These are phyloP conservation scores for Lipophrys pholis DNA, from an alignment of 2,113 vertebrate genomes.

Conservation along the genomic window DNA sequence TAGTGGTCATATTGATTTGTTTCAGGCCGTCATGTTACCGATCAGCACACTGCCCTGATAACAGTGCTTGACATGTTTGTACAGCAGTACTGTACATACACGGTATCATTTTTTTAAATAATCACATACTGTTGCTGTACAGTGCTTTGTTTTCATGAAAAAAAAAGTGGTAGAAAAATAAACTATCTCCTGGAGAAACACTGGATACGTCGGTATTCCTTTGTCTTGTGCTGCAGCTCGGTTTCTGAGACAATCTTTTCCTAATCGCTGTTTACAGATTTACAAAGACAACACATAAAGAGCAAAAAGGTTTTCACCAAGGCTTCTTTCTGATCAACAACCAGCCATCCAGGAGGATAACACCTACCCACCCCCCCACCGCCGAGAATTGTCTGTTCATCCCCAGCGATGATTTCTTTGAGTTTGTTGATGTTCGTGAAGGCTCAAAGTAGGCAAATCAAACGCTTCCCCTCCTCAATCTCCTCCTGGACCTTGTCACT, in stretches of 20 bases:
- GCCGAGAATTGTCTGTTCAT: slow-evolving; percentile 5
- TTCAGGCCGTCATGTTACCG: slow-evolving; percentile 50
- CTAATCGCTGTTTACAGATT: too few species aligned
- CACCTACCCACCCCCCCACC: too few species aligned
- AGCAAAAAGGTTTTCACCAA: not conserved
- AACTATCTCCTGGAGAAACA: slow-evolving; percentile 25
- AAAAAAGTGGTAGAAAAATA: slow-evolving; percentile 31
- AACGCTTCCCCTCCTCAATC: slow-evolving; percentile 97
- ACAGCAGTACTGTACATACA: not conserved
- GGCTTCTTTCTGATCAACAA: slow-evolving; percentile 12
- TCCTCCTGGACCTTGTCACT: slow-evolving; percentile 99
- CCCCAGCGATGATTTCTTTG: not conserved
- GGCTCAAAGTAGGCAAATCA: slow-evolving; percentile 94
- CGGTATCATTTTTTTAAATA: slow-evolving; percentile 6
- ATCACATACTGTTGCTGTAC: slow-evolving; percentile 9
- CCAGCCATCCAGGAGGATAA: not conserved
- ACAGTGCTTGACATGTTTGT: slow-evolving; percentile 18
- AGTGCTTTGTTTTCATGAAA: slow-evolving; percentile 46
- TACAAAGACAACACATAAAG: too few species aligned
- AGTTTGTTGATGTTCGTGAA: not conserved
- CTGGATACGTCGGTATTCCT: not conserved
- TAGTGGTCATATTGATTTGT: slow-evolving; percentile 55
- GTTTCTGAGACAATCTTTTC: not conserved
- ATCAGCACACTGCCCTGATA: slow-evolving; percentile 22
- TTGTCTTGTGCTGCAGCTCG: slow-evolving; percentile 1